Conservation (phyloP, 2,113 vertebrate genomes). For the Noctilio leporinus region DNA sequence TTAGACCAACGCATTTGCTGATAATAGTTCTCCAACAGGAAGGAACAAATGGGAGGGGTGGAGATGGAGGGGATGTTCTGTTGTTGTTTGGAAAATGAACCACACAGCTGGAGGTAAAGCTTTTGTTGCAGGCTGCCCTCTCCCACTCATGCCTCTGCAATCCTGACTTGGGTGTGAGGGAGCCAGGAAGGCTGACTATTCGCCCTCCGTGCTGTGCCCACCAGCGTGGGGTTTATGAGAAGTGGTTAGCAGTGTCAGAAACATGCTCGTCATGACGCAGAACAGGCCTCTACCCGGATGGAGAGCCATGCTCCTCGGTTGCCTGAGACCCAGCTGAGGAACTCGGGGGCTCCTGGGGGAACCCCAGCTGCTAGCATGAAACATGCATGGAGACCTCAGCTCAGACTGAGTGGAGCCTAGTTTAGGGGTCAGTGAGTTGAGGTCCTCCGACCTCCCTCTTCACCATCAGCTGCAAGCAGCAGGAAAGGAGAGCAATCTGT, state of each 20-base stretch:
- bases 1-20: slow-evolving; percentile 8
- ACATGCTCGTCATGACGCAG: slow-evolving; percentile 63
- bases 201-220: slow-evolving; percentile 44
- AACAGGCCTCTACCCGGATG: slow-evolving; percentile 53
- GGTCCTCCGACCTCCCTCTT: not conserved
- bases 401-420: not conserved
- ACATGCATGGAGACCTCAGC: accelerated
- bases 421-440: not conserved
- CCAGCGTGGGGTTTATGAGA: slow-evolving; percentile 79
- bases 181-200: slow-evolving; percentile 70
- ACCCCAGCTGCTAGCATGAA: not conserved
- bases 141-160: slow-evolving; percentile 77
- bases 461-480: not conserved
- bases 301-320: slow-evolving; percentile 58
- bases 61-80: not conserved
- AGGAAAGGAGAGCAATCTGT: not conserved
- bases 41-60: not conserved
- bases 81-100: slow-evolving; percentile 74
- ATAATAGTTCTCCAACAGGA: slow-evolving; percentile 51
- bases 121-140: slow-evolving; percentile 61
- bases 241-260: slow-evolving; percentile 68
- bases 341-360: not conserved
- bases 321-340: not conserved
- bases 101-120: slow-evolving; percentile 74
- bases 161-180: slow-evolving; percentile 58